A percentile compares a stretch with the other conserved stretches of the same genome.
phyloP scores from a whole-genome alignment of 2,113 vertebrate genomes.

The Oxyura jamaicensis region DNA sequence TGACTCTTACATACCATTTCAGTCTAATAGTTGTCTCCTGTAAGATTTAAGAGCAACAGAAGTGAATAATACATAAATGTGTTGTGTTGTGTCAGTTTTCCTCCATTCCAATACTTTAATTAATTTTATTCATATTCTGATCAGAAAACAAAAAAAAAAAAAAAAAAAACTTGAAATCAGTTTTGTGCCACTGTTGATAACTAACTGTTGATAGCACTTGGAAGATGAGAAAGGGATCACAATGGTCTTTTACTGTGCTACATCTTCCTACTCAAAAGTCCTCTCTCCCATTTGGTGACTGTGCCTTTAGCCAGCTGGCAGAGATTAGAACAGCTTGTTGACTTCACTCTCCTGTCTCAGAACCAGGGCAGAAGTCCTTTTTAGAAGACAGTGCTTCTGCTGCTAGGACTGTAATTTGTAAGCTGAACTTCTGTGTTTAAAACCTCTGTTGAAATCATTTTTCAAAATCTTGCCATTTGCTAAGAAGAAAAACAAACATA shows the following conservation, averaged over 20 bases:
- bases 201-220: neutral
- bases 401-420: neutral
- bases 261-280: neutral
- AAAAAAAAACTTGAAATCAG: neutral
- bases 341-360: neutral
- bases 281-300: neutral
- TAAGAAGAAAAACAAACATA: neutral
- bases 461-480: neutral
- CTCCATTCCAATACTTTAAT: neutral
- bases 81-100: neutral
- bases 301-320: neutral
- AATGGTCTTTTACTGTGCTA: neutral
- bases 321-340: neutral
- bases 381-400: neutral
- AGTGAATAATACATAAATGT: neutral
- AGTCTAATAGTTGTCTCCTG: neutral
- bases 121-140: neutral
- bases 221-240: neutral
- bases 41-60: neutral
- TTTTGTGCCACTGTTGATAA: no score
- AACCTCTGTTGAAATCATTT: neutral
- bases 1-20: constrained; percentile 6
- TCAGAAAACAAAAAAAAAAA: neutral
- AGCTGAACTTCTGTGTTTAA: neutral
- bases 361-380: neutral